phyloP scores from a whole-genome alignment of 2,797 vertebrate genomes.

The Etheostoma nigrum region DNA sequence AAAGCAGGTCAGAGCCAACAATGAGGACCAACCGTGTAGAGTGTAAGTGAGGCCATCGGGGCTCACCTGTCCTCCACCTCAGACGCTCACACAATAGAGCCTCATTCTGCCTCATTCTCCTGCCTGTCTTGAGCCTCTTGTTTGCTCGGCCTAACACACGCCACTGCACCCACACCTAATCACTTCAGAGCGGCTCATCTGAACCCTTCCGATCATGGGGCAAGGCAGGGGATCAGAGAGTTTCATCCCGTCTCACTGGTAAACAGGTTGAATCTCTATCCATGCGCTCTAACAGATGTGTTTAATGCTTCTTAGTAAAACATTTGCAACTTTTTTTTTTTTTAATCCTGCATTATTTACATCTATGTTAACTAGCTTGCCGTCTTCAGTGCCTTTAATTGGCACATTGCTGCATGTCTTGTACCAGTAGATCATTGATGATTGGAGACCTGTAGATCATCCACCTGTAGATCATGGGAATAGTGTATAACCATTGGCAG shows the following conservation, averaged over 20 bases:
- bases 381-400: not conserved
- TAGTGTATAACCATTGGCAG: not conserved
- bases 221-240: constrained; percentile 22
- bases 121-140: constrained; percentile 30
- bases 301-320: not conserved
- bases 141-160: constrained; percentile 45
- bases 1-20: constrained; percentile 17
- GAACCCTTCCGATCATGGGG: constrained; percentile 31
- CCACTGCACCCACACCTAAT: constrained; percentile 49
- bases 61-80: constrained; percentile 37
- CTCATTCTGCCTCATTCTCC: constrained; percentile 34
- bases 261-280: constrained; percentile 1
- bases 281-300: not conserved
- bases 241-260: constrained; percentile 14
- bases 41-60: constrained; percentile 14
- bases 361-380: not conserved
- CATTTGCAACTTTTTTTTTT: not conserved
- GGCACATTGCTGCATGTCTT: not conserved
- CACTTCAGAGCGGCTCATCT: constrained; percentile 53
- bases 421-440: not conserved
- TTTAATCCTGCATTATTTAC: not conserved
- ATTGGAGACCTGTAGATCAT: no score
- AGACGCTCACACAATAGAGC: constrained; percentile 31
- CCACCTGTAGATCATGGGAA: not conserved
- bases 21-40: constrained; percentile 4